Percentiles rank a stretch among this genome's conserved stretches.
phyloP scores from a whole-genome alignment of 2,888 invertebrate species.

The Poecilobothrus nobilitatus region DNA sequence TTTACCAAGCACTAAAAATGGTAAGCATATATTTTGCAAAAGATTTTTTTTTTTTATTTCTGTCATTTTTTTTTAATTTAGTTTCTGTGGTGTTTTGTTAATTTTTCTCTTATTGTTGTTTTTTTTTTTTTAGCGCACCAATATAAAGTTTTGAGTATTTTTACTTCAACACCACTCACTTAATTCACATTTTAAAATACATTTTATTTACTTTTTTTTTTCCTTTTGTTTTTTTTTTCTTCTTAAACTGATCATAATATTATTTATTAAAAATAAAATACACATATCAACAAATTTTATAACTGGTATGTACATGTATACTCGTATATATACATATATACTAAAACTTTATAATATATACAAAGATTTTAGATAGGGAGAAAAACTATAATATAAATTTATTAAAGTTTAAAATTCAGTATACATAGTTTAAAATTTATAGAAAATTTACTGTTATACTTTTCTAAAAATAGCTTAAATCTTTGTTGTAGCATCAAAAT shows the following conservation, averaged over 20 bases:
- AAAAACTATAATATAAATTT: too few species aligned
- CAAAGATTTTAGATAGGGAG: too few species aligned
- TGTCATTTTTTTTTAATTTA: too few species aligned
- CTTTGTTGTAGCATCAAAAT: too few species aligned
- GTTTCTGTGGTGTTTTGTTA: too few species aligned
- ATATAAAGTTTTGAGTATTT: neutral
- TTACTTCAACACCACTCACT: neutral
- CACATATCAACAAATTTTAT: neutral
- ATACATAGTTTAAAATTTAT: too few species aligned
- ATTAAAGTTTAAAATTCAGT: too few species aligned
- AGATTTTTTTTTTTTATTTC: neutral
- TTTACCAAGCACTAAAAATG: slow-evolving; percentile 24
- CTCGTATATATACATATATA: neutral
- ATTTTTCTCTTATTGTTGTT: too few species aligned
- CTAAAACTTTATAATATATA: too few species aligned
- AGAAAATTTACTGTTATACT: too few species aligned
- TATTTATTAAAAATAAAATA: neutral
- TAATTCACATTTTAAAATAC: neutral
- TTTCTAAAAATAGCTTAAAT: too few species aligned
- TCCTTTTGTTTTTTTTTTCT: neutral
- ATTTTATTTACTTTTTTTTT: neutral
- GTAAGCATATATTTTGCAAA: slow-evolving; percentile 5
- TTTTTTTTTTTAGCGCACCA: neutral
- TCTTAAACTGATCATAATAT: slow-evolving; percentile 1
- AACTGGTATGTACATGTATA: neutral